These are phyloP conservation scores for Apodemus sylvaticus DNA, from an alignment of 2,113 vertebrate species.

Conservation along the genomic window DNA sequence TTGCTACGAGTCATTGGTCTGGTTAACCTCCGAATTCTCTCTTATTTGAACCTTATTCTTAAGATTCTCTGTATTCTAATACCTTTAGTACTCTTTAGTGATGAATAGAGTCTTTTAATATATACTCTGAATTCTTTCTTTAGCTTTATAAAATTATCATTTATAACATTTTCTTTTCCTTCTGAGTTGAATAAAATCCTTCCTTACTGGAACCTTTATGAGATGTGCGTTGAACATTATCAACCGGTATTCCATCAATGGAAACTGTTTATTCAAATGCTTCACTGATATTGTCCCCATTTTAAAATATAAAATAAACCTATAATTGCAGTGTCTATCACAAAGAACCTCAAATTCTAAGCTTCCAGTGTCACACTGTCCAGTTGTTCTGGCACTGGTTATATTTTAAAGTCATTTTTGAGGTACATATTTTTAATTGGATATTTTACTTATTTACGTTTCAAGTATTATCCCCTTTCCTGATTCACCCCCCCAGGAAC, in stretches of 20 bases:
- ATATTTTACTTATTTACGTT: no score
- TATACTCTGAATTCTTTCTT: not conserved
- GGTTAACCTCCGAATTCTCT: not conserved
- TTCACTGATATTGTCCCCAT: slow-evolving; percentile 22
- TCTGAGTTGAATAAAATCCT: slow-evolving; percentile 32
- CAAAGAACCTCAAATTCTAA: slow-evolving; percentile 55
- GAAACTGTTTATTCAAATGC: not conserved
- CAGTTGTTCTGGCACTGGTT: not conserved
- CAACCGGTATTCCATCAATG: not conserved
- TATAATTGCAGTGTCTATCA: slow-evolving; percentile 25
- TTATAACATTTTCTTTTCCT: slow-evolving; percentile 14
- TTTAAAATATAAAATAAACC: slow-evolving; percentile 14
- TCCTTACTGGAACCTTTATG: not conserved
- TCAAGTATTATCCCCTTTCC: no score
- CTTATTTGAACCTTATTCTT: not conserved
- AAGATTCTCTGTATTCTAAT: not conserved
- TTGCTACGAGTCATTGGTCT: not conserved
- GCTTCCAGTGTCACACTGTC: not conserved
- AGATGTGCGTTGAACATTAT: not conserved
- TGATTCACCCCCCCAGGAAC: no score
- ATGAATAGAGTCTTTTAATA: not conserved
- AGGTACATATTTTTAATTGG: not conserved
- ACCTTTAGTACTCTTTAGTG: not conserved
- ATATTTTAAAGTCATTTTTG: slow-evolving; percentile 38
- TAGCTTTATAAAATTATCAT: slow-evolving; percentile 39